These are phyloP conservation scores for Araneus ventricosus DNA, from an alignment of 1,140 invertebrate species.

Conservation along the genomic window DNA sequence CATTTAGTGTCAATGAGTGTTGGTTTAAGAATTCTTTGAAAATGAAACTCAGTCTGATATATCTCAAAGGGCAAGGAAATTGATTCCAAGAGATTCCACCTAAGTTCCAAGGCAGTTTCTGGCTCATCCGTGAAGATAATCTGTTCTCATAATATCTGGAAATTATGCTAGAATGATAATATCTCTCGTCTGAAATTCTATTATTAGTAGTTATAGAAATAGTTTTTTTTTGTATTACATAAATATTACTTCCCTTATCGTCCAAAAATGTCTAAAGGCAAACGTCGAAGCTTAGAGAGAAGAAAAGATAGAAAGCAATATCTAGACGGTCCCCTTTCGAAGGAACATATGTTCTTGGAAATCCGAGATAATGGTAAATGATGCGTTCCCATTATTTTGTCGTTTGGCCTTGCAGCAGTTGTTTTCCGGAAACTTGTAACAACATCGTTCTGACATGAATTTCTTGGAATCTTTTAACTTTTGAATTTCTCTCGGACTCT, in stretches of 20 bases:
- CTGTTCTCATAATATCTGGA: neutral
- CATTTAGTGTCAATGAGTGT: too few relatives aligned
- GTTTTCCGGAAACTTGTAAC: conserved; percentile 50
- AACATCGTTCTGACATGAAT: conserved; percentile 35
- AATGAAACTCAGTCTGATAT: too few relatives aligned
- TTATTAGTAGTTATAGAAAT: too few relatives aligned
- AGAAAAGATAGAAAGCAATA: neutral
- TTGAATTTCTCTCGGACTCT: conserved; percentile 28
- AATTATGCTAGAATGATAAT: neutral
- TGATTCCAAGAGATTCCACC: too few relatives aligned
- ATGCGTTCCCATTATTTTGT: conserved; percentile 62
- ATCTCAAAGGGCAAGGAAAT: too few relatives aligned
- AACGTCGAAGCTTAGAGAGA: neutral
- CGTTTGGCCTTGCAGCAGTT: conserved; percentile 17
- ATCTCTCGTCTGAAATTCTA: neutral
- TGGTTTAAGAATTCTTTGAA: too few relatives aligned
- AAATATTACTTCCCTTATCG: too few relatives aligned
- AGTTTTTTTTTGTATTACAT: too few relatives aligned
- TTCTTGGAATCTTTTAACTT: conserved; percentile 50
- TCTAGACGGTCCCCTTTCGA: neutral
- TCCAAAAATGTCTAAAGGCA: neutral
- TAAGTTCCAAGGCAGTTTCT: too few relatives aligned
- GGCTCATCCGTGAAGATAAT: too few relatives aligned
- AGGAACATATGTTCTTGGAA: conserved; percentile 46
- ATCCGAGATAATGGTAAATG: conserved; percentile 51